These are phyloP conservation scores for Epistrophella euchroma DNA, from an alignment of 2,888 invertebrate species.

Conservation along the genomic window DNA sequence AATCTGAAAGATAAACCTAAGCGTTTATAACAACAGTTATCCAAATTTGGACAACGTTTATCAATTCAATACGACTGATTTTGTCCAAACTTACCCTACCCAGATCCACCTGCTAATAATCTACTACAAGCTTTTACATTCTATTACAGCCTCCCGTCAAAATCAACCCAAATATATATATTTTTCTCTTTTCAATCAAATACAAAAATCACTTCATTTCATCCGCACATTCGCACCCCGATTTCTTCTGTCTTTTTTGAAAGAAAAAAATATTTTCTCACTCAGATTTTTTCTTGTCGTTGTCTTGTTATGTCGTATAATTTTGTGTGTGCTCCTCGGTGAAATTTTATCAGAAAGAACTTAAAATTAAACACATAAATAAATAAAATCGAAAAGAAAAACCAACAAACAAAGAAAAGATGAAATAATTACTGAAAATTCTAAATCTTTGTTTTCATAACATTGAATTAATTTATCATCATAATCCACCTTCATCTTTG, in stretches of 20 bases:
- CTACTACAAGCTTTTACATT: conserved; percentile 28
- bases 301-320: conserved; percentile 68
- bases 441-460: conserved; percentile 13
- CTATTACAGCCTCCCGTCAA: conserved; percentile 59
- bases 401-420: conserved; percentile 37
- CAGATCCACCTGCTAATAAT: neutral
- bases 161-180: conserved; percentile 19
- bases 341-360: conserved; percentile 47
- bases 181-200: conserved; percentile 37
- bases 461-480: neutral
- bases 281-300: conserved; percentile 75
- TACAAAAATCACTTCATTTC: conserved; percentile 36
- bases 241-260: conserved; percentile 15
- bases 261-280: conserved; percentile 46
- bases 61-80: no score
- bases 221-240: conserved; percentile 29
- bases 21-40: no score
- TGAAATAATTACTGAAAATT: conserved; percentile 8
- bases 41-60: no score
- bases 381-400: conserved; percentile 28
- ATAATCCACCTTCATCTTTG: conserved; percentile 25
- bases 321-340: conserved; percentile 65
- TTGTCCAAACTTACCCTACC: conserved; percentile 1
- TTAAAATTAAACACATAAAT: conserved; percentile 39
- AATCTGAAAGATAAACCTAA: no score